Conservation (phyloP, 2,797 vertebrate species). For the Cephalopachus bancanus region DNA sequence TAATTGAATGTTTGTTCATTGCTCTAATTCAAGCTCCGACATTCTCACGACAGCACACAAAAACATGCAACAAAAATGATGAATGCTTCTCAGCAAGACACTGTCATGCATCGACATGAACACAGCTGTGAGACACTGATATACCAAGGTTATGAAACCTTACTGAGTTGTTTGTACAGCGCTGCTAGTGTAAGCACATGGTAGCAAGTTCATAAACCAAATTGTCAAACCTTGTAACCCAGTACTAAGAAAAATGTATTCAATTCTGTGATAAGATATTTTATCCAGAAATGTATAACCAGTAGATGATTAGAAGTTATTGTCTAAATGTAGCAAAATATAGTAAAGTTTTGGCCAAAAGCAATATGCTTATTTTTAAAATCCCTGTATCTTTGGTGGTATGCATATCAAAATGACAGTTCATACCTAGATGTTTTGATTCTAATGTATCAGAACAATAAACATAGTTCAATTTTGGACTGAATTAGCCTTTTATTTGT, state of each 20-base stretch:
- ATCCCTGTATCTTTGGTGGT: neutral
- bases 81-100: too few relatives aligned
- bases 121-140: too few relatives aligned
- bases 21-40: too few relatives aligned
- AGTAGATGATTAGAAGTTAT: conserved; percentile 25
- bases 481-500: conserved; percentile 15
- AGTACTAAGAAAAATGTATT: conserved; percentile 9
- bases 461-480: neutral
- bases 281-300: conserved; percentile 18
- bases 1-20: too few relatives aligned
- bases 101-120: too few relatives aligned
- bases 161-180: too few relatives aligned
- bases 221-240: neutral
- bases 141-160: too few relatives aligned
- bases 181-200: too few relatives aligned
- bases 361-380: conserved; percentile 35
- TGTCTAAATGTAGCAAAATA: conserved; percentile 23
- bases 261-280: conserved; percentile 15
- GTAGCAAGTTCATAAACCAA: too few relatives aligned
- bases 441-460: conserved; percentile 50
- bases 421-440: conserved; percentile 42
- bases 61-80: too few relatives aligned
- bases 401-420: conserved; percentile 5
- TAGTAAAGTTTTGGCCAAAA: conserved; percentile 52
- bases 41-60: too few relatives aligned